phyloP scores from a whole-genome alignment of 2,797 vertebrate genomes.

The Acanthiza pusilla region DNA sequence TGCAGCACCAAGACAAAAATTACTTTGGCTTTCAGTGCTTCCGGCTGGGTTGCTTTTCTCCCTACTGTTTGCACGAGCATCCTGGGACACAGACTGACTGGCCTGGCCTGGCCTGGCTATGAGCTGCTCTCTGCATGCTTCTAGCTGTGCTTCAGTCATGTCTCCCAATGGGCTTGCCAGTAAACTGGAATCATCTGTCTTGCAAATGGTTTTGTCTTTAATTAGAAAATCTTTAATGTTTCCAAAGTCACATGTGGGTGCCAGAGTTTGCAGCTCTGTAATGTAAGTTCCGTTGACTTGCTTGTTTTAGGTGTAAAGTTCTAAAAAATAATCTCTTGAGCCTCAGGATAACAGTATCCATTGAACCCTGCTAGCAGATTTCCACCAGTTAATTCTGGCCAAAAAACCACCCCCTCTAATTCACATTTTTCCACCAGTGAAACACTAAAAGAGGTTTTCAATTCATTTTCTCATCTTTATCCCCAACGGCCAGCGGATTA shows the following conservation, averaged over 20 bases:
- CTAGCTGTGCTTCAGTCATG: not conserved
- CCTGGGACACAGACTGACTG: not conserved
- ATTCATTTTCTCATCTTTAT: not conserved
- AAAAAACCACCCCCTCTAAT: fast-evolving
- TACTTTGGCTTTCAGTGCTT: not conserved
- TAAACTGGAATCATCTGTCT: constrained; percentile 36
- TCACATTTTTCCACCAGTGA: not conserved
- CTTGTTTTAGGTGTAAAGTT: not conserved
- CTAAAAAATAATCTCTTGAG: not conserved
- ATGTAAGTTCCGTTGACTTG: not conserved
- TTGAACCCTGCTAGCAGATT: not conserved
- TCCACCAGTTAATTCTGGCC: not conserved
- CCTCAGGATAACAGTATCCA: not conserved
- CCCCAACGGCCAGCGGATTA: not conserved
- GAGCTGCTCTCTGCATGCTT: not conserved
- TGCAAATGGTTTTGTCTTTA: constrained; percentile 34
- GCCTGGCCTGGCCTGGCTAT: not conserved
- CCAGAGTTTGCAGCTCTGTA: constrained; percentile 24
- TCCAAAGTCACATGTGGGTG: not conserved
- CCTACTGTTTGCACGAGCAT: not conserved
- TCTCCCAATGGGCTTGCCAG: not conserved
- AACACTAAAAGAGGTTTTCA: not conserved
- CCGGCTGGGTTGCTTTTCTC: not conserved
- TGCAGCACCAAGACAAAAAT: not conserved
- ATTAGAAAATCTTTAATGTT: constrained; percentile 53